phyloP scores from a whole-genome alignment of 2,888 invertebrate species.

The Diaperis boleti region DNA sequence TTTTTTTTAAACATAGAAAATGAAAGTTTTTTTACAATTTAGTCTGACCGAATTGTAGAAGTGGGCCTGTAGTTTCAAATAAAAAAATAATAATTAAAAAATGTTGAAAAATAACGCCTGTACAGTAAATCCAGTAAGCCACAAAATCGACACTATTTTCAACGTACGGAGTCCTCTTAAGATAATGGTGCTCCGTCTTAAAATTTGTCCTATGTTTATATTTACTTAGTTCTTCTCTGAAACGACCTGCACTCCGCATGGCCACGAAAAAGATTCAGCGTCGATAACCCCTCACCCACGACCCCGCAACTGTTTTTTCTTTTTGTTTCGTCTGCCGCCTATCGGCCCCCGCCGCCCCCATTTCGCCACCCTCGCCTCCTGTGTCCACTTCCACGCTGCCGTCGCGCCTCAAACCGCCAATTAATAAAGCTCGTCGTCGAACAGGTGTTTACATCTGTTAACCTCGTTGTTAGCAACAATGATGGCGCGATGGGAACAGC shows the following conservation, averaged over 20 bases:
- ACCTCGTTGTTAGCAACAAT: conserved; percentile 32
- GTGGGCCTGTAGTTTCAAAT: too few species aligned
- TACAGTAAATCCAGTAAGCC: too few species aligned
- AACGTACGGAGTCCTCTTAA: too few species aligned
- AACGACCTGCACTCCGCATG: background rate
- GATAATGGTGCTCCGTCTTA: background rate
- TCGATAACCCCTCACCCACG: conserved; percentile 2
- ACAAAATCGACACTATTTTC: too few species aligned
- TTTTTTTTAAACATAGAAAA: too few species aligned
- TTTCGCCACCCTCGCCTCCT: conserved; percentile 1
- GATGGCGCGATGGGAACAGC: conserved; percentile 23
- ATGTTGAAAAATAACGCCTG: too few species aligned
- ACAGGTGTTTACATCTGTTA: conserved; percentile 38
- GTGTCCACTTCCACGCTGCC: background rate
- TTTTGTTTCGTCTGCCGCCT: background rate
- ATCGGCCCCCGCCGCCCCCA: background rate
- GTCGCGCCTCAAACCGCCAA: conserved; percentile 13
- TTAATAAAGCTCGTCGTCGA: conserved; percentile 21
- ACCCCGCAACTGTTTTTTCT: conserved; percentile 2
- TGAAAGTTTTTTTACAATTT: too few species aligned
- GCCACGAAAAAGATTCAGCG: background rate
- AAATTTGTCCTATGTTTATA: background rate
- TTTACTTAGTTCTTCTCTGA: too few species aligned
- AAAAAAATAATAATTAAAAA: too few species aligned
- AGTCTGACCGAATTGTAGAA: too few species aligned